phyloP scores from a whole-genome alignment of 2,888 invertebrate genomes.

The Tinea semifulvella region DNA sequence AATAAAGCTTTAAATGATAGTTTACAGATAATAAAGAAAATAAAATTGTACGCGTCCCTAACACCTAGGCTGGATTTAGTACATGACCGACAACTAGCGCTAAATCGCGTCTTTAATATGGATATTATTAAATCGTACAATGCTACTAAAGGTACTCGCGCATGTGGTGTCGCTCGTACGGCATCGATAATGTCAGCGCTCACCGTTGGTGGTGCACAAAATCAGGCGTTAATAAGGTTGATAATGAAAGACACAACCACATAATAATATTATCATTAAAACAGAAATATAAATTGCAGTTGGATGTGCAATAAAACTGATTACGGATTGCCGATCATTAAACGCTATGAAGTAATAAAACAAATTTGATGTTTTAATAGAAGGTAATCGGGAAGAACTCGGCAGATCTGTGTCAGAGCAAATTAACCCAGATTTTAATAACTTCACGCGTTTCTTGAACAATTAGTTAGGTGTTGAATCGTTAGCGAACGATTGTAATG shows the following conservation, averaged over 20 bases:
- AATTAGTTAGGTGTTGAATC: slow-evolving; percentile 7
- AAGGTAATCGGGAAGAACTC: slow-evolving; percentile 1
- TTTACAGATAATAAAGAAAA: too few species aligned
- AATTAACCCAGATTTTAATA: slow-evolving; percentile 9
- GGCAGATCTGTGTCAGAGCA: not conserved
- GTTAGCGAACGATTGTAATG: not conserved
- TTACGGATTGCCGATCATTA: not conserved
- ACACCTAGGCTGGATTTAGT: too few species aligned
- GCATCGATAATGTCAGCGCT: too few species aligned
- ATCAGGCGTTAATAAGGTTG: too few species aligned
- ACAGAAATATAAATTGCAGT: not conserved
- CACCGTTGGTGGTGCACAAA: too few species aligned
- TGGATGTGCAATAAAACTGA: not conserved
- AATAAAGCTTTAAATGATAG: too few species aligned
- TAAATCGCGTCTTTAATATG: too few species aligned
- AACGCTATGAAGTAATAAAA: not conserved
- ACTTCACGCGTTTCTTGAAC: slow-evolving; percentile 1
- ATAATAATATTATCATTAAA: not conserved
- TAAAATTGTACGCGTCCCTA: too few species aligned
- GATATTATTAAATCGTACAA: too few species aligned
- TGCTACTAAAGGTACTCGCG: too few species aligned
- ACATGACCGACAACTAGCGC: too few species aligned
- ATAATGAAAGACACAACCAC: not conserved
- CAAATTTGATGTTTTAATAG: not conserved
- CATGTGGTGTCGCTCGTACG: too few species aligned